Evolutionary conservation across 2,888 invertebrate species (phyloP), one percentile per base, ranked within the genome.

Genomic region (Antitype chi): DNA sequence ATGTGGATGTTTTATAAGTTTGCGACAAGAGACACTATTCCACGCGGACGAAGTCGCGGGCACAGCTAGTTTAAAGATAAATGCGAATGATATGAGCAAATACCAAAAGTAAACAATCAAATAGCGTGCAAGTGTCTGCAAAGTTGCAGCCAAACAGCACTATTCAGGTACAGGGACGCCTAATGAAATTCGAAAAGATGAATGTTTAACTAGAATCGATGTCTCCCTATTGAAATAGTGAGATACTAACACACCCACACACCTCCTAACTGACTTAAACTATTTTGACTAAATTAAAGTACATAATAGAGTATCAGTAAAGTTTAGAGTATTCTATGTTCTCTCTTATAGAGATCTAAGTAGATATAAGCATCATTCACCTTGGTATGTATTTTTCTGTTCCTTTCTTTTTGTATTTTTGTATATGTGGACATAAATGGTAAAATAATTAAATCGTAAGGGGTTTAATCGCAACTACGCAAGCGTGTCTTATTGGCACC

Each of bases 121-220:
- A 55, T 43, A 63, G 73, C 73, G 47, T 73, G 81, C 55, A 80
- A 55, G 81, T 82, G 90, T 91, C 90, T 91, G 90, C 89, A 81
- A 91, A 92, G 91, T 92, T 90, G 89, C 85, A 89, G 84, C 85
- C 89, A 90, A 88, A 90, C 84, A 90, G 87, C 85, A 90, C 86
- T 90, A 90, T 92, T 92, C 92, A 94, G 92, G 92, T 92, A 91
- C 90, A 93, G 92, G 93, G 90, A 91, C 91, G 91, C 81, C 88
- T 93, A 92, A 94, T 93, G 93, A 93, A 93, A 94, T 91, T 93
- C 91, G 91, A 93, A 93, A 92, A 91, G 92, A 94, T 91, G 90
- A 92, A 94, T 94, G 93, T 93, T 93, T 92, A 94, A 94, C 94
- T 92, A 92, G 91, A 93, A 94, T 92, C 90, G 92, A 93, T 92